Evolutionary conservation across 2,888 invertebrate species (phyloP).

Genomic region (Sarcophaga carnaria): DNA sequence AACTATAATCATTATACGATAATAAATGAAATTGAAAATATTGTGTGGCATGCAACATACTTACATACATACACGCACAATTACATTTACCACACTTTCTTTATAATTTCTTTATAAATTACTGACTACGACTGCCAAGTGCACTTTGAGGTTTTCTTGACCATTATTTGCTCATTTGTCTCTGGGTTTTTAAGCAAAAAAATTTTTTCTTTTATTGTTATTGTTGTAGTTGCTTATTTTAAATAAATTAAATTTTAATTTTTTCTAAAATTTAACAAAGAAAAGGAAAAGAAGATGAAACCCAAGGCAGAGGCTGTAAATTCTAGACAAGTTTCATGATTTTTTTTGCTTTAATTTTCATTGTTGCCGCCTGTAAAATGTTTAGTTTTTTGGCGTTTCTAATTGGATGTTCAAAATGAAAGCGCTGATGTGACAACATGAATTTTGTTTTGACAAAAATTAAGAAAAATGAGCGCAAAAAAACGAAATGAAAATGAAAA

Average conservation of each 20-base stretch:
- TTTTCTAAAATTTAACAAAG: neutral
- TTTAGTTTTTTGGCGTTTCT: constrained; percentile 18
- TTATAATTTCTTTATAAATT: neutral
- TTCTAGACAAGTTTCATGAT: constrained; percentile 3
- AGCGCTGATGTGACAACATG: constrained; percentile 80
- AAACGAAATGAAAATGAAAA: constrained; percentile 34
- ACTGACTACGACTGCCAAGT: constrained; percentile 15
- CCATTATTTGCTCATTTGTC: constrained; percentile 19
- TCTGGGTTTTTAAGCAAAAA: neutral
- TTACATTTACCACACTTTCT: neutral
- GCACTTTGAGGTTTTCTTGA: constrained; percentile 21
- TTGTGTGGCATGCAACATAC: constrained; percentile 42
- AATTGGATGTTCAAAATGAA: constrained; percentile 71
- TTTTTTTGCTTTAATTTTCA: neutral
- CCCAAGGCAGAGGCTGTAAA: constrained; percentile 33
- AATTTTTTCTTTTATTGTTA: neutral
- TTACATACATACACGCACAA: neutral
- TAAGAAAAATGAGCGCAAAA: neutral
- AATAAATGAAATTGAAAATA: constrained; percentile 2
- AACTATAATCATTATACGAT: constrained; percentile 32
- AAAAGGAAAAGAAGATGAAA: no score
- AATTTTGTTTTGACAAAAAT: constrained; percentile 53
- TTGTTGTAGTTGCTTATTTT: constrained; percentile 39
- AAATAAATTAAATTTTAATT: constrained; percentile 59
- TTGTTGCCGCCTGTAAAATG: constrained; percentile 2